phyloP scores from a whole-genome alignment of 1,140 invertebrate species.

The Zaprionus taronus region DNA sequence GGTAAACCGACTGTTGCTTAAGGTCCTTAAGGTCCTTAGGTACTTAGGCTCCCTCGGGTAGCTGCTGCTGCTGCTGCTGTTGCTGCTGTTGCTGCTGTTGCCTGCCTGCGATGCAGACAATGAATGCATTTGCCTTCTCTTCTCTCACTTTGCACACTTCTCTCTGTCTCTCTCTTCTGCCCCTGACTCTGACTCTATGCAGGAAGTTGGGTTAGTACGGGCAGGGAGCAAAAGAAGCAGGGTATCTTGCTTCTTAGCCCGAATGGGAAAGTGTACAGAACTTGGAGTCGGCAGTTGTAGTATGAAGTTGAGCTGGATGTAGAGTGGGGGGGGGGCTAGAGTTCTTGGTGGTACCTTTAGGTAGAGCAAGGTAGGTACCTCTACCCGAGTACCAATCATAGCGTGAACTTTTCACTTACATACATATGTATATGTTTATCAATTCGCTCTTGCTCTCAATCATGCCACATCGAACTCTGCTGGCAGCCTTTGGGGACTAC shows the following conservation, averaged over 20 bases:
- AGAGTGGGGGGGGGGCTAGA: background rate
- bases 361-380: background rate
- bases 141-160: background rate
- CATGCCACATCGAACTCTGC: background rate
- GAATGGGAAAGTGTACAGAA: background rate
- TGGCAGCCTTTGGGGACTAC: background rate
- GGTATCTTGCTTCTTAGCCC: background rate
- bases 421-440: too few relatives aligned
- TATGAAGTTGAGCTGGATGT: background rate
- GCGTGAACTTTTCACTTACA: background rate
- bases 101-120: slow-evolving; percentile 19
- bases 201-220: background rate
- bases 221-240: too few relatives aligned
- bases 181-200: background rate
- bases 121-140: slow-evolving; percentile 38
- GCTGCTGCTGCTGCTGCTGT: background rate
- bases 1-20: slow-evolving; percentile 36
- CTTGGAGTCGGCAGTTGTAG: background rate
- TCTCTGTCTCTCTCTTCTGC: background rate
- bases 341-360: background rate
- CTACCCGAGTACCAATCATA: background rate
- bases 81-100: background rate
- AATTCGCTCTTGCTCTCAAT: background rate
- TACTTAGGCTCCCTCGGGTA: slow-evolving; percentile 19
- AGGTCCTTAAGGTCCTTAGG: slow-evolving; percentile 53